phyloP scores from a whole-genome alignment of 2,113 vertebrate species.

The Pachypanchax playfairii region DNA sequence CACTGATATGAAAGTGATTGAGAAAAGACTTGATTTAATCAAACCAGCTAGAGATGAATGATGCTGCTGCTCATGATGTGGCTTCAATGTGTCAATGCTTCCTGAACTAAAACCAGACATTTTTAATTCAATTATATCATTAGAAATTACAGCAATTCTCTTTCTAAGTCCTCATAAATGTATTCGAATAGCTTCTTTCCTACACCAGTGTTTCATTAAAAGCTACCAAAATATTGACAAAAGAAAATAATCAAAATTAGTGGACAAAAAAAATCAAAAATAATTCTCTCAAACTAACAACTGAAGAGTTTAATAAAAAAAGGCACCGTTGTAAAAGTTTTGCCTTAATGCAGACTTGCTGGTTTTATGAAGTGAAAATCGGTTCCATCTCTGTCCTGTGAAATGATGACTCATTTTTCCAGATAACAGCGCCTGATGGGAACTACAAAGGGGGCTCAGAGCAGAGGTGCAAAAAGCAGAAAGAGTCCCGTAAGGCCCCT shows the following conservation, averaged over 20 bases:
- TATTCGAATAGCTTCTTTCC: no score
- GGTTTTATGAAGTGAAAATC: constrained; percentile 56
- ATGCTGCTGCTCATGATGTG: constrained; percentile 48
- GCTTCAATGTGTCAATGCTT: neutral
- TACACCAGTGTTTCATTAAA: neutral
- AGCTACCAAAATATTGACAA: no score
- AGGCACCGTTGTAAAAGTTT: constrained; percentile 36
- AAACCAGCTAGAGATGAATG: neutral
- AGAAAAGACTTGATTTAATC: constrained; percentile 17
- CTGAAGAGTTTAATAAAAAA: constrained; percentile 47
- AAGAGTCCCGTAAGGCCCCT: constrained; percentile 49
- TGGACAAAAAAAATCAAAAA: constrained; percentile 18
- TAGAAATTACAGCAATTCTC: neutral
- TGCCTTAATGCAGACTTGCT: constrained; percentile 55
- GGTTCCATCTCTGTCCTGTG: constrained; percentile 44
- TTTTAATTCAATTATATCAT: neutral
- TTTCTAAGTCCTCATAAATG: neutral
- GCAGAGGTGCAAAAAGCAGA: constrained; percentile 48
- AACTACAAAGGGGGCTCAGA: constrained; percentile 48
- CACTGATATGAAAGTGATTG: constrained; percentile 21
- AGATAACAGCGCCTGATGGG: constrained; percentile 37
- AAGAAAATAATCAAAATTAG: constrained; percentile 9
- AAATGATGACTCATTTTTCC: constrained; percentile 47
- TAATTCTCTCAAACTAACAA: constrained; percentile 48
- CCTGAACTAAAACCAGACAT: neutral